Conservation (phyloP, 2,797 vertebrate genomes). For the Pristis pectinata region DNA sequence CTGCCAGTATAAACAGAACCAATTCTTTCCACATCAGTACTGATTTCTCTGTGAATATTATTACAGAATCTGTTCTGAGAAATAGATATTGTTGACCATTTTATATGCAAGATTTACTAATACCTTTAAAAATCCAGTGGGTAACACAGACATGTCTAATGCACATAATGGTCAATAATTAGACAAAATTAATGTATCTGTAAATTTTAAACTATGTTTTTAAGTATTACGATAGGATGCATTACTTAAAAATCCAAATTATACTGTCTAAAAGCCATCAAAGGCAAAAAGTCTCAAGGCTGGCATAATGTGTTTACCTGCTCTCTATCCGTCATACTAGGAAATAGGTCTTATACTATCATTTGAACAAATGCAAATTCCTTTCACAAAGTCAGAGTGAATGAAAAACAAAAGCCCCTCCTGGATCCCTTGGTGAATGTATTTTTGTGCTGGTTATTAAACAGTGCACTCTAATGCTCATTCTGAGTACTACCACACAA, state of each 20-base stretch:
- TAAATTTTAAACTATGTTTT: background rate
- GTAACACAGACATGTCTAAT: background rate
- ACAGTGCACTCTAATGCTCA: background rate
- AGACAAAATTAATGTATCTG: background rate
- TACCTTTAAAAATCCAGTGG: background rate
- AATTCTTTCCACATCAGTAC: background rate
- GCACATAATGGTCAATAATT: background rate
- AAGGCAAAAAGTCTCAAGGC: background rate
- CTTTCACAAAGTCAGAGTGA: background rate
- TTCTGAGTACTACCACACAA: background rate
- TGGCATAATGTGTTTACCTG: background rate
- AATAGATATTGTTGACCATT: background rate
- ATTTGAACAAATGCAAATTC: background rate
- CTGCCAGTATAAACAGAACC: background rate
- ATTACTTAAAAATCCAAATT: slow-evolving; percentile 4
- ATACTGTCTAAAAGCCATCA: background rate
- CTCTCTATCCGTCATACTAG: background rate
- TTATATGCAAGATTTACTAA: background rate
- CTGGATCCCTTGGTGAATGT: background rate
- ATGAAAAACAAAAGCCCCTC: background rate
- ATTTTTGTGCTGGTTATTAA: background rate
- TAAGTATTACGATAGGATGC: background rate
- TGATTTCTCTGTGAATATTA: background rate
- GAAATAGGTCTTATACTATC: background rate
- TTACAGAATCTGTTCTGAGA: background rate